Percentiles rank a stretch among this genome's conserved stretches.
These are phyloP conservation scores for Ectobius pallidus DNA, from an alignment of 2,888 invertebrate genomes.

Conservation along the genomic window DNA sequence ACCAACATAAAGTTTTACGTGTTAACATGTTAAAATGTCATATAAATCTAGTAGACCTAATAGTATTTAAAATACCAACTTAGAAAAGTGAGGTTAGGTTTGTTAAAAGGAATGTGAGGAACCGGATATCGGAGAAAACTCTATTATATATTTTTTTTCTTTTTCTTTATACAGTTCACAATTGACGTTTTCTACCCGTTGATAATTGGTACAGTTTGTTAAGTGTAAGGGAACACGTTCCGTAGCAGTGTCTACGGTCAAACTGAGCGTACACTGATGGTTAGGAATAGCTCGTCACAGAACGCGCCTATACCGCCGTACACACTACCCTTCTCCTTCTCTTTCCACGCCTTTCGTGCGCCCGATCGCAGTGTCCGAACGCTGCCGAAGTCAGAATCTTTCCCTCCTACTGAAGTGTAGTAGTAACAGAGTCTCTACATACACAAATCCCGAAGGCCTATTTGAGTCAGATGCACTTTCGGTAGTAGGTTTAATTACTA, in stretches of 20 bases:
- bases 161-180: not conserved
- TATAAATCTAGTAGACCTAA: no score
- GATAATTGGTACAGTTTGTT: not conserved
- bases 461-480: slow-evolving; percentile 13
- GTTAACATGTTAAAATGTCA: no score
- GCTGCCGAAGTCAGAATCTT: not conserved
- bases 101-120: not conserved
- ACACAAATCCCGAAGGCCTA: slow-evolving; percentile 20
- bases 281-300: no score
- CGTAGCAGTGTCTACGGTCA: slow-evolving; percentile 3
- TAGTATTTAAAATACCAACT: not conserved
- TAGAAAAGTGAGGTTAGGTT: not conserved
- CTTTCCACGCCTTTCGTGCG: no score
- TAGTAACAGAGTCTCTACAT: not conserved
- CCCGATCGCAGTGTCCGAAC: not conserved
- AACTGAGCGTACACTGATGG: slow-evolving; percentile 1
- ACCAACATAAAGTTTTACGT: no score
- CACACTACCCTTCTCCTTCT: no score
- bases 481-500: slow-evolving; percentile 2
- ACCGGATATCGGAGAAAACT: not conserved
- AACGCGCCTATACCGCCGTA: no score
- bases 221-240: not conserved
- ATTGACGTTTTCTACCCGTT: not conserved
- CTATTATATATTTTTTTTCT: not conserved
- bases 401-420: not conserved